Conservation (phyloP, 2,888 invertebrate species). For the Lottia gigantea region DNA sequence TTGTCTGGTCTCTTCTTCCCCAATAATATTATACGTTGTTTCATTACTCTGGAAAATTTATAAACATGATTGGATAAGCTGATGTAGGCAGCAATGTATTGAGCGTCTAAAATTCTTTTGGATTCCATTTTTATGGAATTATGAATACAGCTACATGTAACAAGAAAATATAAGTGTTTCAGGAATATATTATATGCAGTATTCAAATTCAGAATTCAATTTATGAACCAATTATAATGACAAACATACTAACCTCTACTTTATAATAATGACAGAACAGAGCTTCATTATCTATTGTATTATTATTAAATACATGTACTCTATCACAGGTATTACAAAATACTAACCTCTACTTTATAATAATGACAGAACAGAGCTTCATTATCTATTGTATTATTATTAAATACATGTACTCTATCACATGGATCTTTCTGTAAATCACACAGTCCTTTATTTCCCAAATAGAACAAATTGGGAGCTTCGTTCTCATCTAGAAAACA, state of each 20-base stretch:
- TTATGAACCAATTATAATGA: no score
- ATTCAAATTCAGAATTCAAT: no score
- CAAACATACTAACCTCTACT: constrained; percentile 28
- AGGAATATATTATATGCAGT: no score
- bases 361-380: constrained; percentile 25
- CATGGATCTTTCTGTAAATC: constrained; percentile 36
- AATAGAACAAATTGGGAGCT: constrained; percentile 31
- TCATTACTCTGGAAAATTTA: constrained; percentile 31
- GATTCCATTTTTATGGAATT: no score
- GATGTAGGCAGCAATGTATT: no score
- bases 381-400: constrained; percentile 33
- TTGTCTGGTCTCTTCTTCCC: background rate
- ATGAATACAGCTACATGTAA: no score
- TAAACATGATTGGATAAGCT: no score
- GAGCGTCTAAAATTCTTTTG: no score
- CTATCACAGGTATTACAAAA: no score
- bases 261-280: constrained; percentile 27
- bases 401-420: constrained; percentile 30
- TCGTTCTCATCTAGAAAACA: constrained; percentile 26
- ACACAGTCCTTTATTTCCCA: constrained; percentile 39
- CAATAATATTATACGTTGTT: constrained; percentile 26
- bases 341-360: constrained; percentile 25
- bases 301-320: constrained; percentile 28
- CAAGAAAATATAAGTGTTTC: no score
- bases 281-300: background rate